Conservation (phyloP, 2,797 vertebrate genomes). For the Harpia harpyja region DNA sequence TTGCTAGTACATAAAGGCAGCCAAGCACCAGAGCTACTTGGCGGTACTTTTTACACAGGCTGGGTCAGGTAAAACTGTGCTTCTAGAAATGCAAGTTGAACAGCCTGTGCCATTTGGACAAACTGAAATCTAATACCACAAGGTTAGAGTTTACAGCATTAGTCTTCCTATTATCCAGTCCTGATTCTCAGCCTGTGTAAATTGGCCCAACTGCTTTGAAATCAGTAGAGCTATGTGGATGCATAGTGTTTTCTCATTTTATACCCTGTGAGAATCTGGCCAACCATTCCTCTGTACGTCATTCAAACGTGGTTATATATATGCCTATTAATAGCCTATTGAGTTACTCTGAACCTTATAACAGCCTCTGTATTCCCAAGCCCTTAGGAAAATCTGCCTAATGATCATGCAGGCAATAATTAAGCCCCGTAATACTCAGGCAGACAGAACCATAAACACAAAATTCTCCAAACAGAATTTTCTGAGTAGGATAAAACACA, state of each 20-base stretch:
- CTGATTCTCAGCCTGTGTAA: neutral
- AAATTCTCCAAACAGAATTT: neutral
- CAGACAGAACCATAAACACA: neutral
- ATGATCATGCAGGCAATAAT: neutral
- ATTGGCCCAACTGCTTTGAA: constrained; percentile 17
- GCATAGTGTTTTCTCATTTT: neutral
- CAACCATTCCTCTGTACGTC: neutral
- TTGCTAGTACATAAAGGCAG: constrained; percentile 53
- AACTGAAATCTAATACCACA: constrained; percentile 3
- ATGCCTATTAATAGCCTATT: neutral
- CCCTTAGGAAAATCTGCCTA: neutral
- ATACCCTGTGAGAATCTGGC: neutral
- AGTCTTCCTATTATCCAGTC: neutral
- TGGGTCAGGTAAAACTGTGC: constrained; percentile 25
- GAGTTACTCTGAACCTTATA: neutral
- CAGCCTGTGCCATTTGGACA: constrained; percentile 7
- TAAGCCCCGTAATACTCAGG: neutral
- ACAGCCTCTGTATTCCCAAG: neutral
- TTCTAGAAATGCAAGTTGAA: constrained; percentile 1
- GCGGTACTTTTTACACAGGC: neutral
- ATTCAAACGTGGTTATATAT: neutral
- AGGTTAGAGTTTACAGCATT: constrained; percentile 3
- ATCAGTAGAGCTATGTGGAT: neutral
- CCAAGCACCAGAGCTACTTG: constrained; percentile 46
- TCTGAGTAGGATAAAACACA: neutral